A percentile compares a stretch with the other conserved stretches of the same genome.
Evolutionary conservation across 2,797 vertebrate genomes (phyloP).

Genomic region (Petrocephalus schoutedeni): DNA sequence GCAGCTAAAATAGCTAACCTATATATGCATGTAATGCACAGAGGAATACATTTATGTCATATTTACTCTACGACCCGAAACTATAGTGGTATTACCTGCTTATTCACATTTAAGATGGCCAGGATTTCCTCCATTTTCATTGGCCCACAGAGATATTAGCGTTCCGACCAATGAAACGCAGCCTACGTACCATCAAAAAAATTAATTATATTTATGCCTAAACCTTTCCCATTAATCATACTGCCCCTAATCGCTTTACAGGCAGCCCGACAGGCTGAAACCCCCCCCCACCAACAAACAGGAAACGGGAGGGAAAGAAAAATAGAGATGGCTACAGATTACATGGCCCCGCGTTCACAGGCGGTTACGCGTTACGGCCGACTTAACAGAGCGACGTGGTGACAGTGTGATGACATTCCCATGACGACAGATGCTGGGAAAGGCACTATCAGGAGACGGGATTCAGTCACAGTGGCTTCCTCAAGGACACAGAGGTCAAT

Average conservation of each 20-base stretch:
- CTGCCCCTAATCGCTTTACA: background rate
- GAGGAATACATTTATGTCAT: background rate
- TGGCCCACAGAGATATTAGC: background rate
- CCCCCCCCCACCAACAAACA: background rate
- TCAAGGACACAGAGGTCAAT: conserved; percentile 1
- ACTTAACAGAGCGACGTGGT: background rate
- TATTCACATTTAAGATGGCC: background rate
- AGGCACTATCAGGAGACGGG: background rate
- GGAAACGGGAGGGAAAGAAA: background rate
- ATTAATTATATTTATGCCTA: background rate
- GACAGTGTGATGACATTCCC: background rate
- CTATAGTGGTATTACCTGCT: background rate
- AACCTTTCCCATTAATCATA: conserved; percentile 5
- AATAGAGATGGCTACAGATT: background rate
- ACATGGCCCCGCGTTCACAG: background rate
- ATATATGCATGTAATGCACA: background rate
- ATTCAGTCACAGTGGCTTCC: background rate
- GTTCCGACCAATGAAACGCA: background rate
- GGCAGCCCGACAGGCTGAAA: background rate
- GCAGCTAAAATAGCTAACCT: background rate
- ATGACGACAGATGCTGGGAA: background rate
- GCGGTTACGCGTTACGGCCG: background rate
- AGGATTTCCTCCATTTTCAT: background rate
- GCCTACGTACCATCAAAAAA: background rate
- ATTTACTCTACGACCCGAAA: background rate